Conservation (phyloP, 2,113 vertebrate genomes). For the Aix galericulata region DNA sequence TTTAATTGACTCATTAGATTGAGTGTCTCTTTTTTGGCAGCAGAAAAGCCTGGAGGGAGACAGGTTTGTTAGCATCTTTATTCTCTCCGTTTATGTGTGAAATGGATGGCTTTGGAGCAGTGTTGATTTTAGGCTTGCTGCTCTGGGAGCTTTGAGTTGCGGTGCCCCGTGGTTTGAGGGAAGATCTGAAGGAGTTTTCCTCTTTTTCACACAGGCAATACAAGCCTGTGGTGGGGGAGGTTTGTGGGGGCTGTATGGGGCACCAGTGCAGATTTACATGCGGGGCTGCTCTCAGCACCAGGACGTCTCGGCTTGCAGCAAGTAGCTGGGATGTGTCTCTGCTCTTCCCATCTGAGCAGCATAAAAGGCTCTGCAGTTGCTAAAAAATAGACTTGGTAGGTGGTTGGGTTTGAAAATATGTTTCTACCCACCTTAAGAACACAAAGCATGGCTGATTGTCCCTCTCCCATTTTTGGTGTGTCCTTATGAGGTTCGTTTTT, state of each 20-base stretch:
- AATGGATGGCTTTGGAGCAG: slow-evolving; percentile 19
- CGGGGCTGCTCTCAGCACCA: neutral
- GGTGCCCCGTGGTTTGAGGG: neutral
- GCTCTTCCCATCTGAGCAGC: neutral
- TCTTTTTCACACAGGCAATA: neutral
- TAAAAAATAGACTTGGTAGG: neutral
- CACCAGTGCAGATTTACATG: neutral
- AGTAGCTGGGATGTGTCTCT: neutral
- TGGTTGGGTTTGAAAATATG: neutral
- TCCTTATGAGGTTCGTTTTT: neutral
- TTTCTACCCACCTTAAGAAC: fast-evolving
- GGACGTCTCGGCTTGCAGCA: neutral
- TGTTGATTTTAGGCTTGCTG: slow-evolving; percentile 29
- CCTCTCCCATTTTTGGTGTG: neutral
- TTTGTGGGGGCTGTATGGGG: neutral
- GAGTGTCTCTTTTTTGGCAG: slow-evolving; percentile 51
- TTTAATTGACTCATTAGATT: slow-evolving; percentile 67
- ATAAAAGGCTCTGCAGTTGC: neutral
- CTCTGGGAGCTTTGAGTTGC: neutral
- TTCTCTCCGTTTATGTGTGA: slow-evolving; percentile 24
- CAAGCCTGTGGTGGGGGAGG: neutral
- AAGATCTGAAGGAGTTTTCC: neutral
- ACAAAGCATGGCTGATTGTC: neutral
- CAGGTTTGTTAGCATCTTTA: slow-evolving; percentile 33
- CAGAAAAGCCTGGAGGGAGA: slow-evolving; percentile 24